Evolutionary conservation across 2,113 vertebrate species (phyloP).

Genomic region (Nettapus auritus): DNA sequence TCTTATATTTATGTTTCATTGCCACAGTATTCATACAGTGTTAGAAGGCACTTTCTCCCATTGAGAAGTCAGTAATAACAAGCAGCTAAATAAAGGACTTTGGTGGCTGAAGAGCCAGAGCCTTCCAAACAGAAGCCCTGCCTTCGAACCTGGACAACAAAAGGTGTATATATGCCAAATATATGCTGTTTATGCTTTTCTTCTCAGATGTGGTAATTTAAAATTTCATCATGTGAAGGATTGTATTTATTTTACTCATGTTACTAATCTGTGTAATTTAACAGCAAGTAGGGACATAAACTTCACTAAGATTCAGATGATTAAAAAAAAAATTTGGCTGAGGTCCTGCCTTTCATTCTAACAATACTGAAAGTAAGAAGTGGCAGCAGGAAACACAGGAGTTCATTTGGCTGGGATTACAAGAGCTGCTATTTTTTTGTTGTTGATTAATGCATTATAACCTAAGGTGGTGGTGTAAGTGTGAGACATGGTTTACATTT

Average conservation of each 20-base stretch:
- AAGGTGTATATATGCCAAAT: neutral
- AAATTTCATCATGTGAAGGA: constrained; percentile 35
- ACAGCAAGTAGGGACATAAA: constrained; percentile 48
- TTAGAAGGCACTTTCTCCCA: neutral
- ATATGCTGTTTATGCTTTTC: neutral
- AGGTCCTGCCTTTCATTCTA: neutral
- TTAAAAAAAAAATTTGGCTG: neutral
- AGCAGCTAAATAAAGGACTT: neutral
- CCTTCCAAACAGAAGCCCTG: neutral
- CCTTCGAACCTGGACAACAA: neutral
- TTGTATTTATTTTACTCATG: constrained; percentile 55
- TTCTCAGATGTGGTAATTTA: constrained; percentile 28
- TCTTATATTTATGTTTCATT: neutral
- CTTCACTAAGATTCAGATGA: constrained; percentile 31
- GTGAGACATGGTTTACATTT: neutral
- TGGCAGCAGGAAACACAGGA: neutral
- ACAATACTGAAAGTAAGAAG: neutral
- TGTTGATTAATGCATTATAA: neutral
- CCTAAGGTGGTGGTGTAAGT: neutral
- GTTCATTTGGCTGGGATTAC: neutral
- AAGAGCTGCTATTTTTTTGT: constrained; percentile 17
- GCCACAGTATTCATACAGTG: fast-evolving
- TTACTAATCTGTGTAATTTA: constrained; percentile 58
- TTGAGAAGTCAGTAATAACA: neutral
- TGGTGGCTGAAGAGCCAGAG: neutral